Base-by-base conservation (phyloP, 2,113 vertebrate genomes). In the Ranitomeya variabilis region DNA sequence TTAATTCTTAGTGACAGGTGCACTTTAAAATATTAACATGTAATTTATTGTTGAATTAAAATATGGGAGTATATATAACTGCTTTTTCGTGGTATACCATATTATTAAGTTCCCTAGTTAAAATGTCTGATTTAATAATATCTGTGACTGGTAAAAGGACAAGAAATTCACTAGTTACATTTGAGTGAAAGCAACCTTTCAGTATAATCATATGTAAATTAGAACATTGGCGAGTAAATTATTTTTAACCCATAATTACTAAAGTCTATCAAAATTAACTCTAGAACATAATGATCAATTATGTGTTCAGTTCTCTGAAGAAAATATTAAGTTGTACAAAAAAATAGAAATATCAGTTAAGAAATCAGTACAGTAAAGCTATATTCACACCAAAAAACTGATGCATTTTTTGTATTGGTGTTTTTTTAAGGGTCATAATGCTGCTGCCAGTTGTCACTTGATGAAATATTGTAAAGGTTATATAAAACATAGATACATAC, bases 191-290 rank as follows among this genome's bases (percentile, higher is more conserved):
- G 80, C 80, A 83, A 69, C 81, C 81, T 83, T 83, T 69, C 6
- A 52, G 45, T 23, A 54, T 69, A 83, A 83, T 83, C 62, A 83
- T 83, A 83, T 83, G 81, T 45, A 83, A 83, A 83, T 83, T n/a
- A 83, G 45, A 52, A 52, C 12, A 67, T 15, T 69, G 62, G 64
- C 54, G 81, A 83, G 62, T 69, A 83, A 83, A 83, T 67, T 69
- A 67, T 67, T 54, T 83, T 83, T 83, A 83, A 83, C 81, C 64
- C 62, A 69, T 83, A 83, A 83, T 67, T 83, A 83, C 62, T 69
- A 54, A 69, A 51, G 45, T 83, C 81, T 83, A 66, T 83, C 37
- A 83, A 83, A 83, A 83, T 83, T 83, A 69, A 52, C 37, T 67
- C 62, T 83, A 67, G 62, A 45, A 83, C 57, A 64, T 21, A 64